Conservation (phyloP, 2,113 vertebrate species). For the Lichenostomus cassidix region DNA sequence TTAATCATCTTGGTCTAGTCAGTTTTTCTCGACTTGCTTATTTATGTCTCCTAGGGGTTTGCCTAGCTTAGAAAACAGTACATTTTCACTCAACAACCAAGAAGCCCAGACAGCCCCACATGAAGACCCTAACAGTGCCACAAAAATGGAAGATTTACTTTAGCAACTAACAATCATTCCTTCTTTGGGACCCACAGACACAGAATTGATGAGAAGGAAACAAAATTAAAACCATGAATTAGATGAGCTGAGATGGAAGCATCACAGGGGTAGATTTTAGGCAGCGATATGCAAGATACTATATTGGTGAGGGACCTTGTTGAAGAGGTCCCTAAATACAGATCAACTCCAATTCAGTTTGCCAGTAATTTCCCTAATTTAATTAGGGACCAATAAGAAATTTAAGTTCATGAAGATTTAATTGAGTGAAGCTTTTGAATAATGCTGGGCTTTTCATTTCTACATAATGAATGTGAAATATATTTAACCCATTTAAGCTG, state of each 20-base stretch:
- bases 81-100: neutral
- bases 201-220: neutral
- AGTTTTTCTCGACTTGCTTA: neutral
- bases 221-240: neutral
- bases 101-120: neutral
- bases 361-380: conserved; percentile 33
- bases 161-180: neutral
- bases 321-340: conserved; percentile 25
- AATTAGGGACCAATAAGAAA: conserved; percentile 51
- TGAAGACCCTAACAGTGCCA: neutral
- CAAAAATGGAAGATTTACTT: neutral
- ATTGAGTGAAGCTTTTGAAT: conserved; percentile 58
- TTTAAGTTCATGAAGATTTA: conserved; percentile 55
- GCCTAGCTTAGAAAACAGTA: neutral
- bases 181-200: neutral
- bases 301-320: neutral
- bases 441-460: conserved; percentile 59
- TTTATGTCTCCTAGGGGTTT: neutral
- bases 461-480: conserved; percentile 54
- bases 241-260: neutral
- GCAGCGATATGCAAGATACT: neutral
- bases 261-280: neutral
- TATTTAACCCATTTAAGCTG: conserved; percentile 64
- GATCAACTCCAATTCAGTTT: conserved; percentile 19
- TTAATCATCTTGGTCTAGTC: neutral